Evolutionary conservation across 2,888 invertebrate genomes (phyloP).

Genomic region (Sesia bembeciformis): DNA sequence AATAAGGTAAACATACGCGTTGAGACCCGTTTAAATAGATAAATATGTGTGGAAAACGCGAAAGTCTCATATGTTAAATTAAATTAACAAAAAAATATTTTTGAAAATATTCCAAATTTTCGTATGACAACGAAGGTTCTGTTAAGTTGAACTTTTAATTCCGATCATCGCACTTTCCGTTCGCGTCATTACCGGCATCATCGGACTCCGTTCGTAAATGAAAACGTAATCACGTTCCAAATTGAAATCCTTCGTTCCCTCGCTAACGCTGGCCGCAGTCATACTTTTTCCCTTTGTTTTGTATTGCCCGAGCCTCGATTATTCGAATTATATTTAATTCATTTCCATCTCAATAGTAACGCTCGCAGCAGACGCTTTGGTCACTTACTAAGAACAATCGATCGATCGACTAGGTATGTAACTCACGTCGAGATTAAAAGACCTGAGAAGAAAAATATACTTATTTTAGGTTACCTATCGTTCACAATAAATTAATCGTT

Average conservation of each 20-base stretch:
- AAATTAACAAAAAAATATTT: too few species aligned
- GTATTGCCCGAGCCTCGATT: constrained; percentile 64
- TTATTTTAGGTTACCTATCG: too few species aligned
- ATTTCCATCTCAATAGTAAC: constrained; percentile 64
- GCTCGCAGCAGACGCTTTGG: constrained; percentile 5
- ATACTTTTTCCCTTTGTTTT: constrained; percentile 66
- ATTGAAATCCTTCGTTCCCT: constrained; percentile 70
- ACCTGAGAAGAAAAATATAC: too few species aligned
- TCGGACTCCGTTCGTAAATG: constrained; percentile 51
- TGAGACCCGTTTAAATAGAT: too few species aligned
- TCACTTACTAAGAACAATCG: neutral
- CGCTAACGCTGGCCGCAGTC: constrained; percentile 49
- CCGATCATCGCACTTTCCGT: neutral
- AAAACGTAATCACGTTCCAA: constrained; percentile 73
- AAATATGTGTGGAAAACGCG: too few species aligned
- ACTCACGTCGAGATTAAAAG: too few species aligned
- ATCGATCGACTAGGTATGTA: neutral
- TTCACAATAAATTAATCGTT: too few species aligned
- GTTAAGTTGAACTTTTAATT: too few species aligned
- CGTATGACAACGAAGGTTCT: too few species aligned
- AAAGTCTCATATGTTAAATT: too few species aligned
- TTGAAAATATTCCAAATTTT: too few species aligned
- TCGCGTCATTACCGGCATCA: constrained; percentile 36
- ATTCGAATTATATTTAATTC: constrained; percentile 73
- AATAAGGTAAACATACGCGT: too few species aligned